Evolutionary conservation across 2,113 vertebrate species (phyloP).

Genomic region (Okapia johnstoni): DNA sequence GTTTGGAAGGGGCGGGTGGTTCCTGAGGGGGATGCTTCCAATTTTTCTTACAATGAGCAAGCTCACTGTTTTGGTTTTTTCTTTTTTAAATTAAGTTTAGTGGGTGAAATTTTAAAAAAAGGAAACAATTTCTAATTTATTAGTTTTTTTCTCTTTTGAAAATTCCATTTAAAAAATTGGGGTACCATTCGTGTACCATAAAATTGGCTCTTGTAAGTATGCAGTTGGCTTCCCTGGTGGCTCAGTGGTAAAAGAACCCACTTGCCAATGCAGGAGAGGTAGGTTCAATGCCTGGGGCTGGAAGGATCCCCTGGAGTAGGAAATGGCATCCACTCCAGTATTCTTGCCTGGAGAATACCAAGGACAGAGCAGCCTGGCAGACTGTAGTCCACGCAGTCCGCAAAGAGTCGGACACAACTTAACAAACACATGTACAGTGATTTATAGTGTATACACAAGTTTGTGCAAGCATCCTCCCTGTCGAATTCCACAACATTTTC

Average conservation of each 20-base stretch:
- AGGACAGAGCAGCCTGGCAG: not conserved
- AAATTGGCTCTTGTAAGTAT: not conserved
- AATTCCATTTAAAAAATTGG: not conserved
- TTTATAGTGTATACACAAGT: not conserved
- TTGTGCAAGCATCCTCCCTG: not conserved
- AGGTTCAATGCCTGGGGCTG: not conserved
- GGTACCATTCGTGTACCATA: not conserved
- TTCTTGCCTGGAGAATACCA: not conserved
- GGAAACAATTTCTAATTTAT: not conserved
- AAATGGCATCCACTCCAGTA: not conserved
- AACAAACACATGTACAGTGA: not conserved
- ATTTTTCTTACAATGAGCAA: not conserved
- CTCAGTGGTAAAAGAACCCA: not conserved
- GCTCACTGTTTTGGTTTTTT: not conserved
- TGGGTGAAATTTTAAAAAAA: not conserved
- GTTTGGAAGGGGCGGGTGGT: not conserved
- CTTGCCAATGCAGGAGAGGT: not conserved
- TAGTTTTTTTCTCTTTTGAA: not conserved
- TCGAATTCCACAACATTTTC: not conserved
- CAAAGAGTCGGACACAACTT: not conserved
- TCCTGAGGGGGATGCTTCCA: not conserved
- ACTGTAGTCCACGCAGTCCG: not conserved
- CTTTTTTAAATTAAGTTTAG: not conserved
- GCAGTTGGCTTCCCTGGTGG: not conserved
- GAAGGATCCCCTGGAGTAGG: not conserved